Percentiles rank a stretch among this genome's conserved stretches.
phyloP scores from a whole-genome alignment of 2,113 vertebrate species.

The Acinonyx jubatus region DNA sequence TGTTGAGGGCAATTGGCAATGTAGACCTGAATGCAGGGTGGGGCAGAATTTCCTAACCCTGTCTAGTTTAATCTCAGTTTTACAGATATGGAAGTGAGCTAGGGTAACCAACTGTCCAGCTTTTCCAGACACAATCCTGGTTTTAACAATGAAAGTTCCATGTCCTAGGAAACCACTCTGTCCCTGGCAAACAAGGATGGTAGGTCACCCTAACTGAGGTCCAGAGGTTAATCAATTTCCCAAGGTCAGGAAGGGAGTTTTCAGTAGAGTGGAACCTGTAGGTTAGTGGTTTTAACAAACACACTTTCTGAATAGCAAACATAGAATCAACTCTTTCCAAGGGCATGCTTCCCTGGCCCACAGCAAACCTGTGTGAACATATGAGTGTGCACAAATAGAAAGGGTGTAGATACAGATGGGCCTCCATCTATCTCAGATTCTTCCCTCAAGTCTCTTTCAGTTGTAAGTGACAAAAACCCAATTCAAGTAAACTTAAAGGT shows the following conservation, averaged over 20 bases:
- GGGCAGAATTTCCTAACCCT: constrained; percentile 40
- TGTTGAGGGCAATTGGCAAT: background rate
- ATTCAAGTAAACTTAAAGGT: background rate
- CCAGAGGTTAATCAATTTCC: background rate
- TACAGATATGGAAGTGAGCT: background rate
- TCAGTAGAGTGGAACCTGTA: background rate
- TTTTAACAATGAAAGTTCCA: constrained; percentile 26
- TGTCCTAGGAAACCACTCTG: background rate
- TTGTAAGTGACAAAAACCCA: constrained; percentile 3
- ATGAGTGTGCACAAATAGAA: background rate
- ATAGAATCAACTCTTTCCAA: constrained; percentile 27
- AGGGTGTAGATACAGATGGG: background rate
- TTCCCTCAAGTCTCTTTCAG: background rate
- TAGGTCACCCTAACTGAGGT: background rate
- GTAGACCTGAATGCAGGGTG: background rate
- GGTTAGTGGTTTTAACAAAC: constrained; percentile 13
- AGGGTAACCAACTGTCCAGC: background rate
- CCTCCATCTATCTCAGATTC: background rate
- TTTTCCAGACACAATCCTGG: background rate
- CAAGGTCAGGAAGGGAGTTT: background rate
- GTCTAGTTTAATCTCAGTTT: constrained; percentile 27
- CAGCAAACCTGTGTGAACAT: background rate
- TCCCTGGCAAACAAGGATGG: background rate
- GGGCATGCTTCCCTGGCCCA: background rate
- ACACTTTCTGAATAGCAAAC: constrained; percentile 6